A percentile compares a stretch with the other conserved stretches of the same genome.
These are phyloP conservation scores for Himalopsyche anomala DNA, from an alignment of 2,888 invertebrate genomes.

Conservation along the genomic window DNA sequence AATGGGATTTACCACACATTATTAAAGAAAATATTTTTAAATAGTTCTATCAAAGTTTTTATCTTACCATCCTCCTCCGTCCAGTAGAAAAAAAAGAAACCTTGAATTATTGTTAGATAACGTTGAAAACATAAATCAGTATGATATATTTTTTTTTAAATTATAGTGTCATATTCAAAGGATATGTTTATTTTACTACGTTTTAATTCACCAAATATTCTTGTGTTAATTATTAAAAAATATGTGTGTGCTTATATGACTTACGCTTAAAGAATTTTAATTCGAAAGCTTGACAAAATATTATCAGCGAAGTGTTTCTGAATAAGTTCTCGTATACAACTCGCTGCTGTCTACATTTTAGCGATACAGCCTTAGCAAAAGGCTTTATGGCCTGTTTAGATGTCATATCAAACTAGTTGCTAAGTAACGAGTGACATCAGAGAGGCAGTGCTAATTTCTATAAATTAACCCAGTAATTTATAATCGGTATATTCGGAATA, in stretches of 20 bases:
- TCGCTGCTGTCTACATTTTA: neutral
- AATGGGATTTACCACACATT: no score
- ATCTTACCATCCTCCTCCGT: no score
- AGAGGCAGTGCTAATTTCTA: constrained; percentile 40
- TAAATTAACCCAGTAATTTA: constrained; percentile 30
- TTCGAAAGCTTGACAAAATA: constrained; percentile 16
- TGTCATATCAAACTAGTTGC: constrained; percentile 38
- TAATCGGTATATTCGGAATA: neutral
- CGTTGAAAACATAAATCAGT: no score
- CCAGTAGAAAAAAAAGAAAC: no score
- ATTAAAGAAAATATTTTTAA: no score
- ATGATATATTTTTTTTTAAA: no score
- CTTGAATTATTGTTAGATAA: no score
- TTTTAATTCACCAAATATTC: no score
- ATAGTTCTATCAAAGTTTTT: no score
- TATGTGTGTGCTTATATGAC: neutral
- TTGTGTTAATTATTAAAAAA: no score
- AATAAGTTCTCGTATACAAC: neutral
- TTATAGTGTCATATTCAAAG: no score
- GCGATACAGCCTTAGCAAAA: constrained; percentile 10
- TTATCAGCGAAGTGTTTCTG: constrained; percentile 4
- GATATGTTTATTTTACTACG: no score
- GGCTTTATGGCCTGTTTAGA: constrained; percentile 28
- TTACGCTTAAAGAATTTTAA: neutral
- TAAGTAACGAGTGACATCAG: constrained; percentile 42